phyloP scores from a whole-genome alignment of 2,113 vertebrate species.

The Thymallus thymallus region DNA sequence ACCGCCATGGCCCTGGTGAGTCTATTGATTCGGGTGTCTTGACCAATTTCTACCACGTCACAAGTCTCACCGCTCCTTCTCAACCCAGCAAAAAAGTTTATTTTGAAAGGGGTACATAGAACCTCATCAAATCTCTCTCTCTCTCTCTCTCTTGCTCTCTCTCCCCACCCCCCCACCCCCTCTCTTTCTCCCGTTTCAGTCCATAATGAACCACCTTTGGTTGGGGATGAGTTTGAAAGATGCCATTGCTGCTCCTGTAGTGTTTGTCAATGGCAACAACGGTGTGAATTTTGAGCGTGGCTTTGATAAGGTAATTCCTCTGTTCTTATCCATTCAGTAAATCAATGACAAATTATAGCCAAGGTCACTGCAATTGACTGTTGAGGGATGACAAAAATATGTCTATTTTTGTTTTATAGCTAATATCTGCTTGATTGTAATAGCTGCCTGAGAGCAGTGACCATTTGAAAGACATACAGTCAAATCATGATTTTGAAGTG shows the following conservation, averaged over 20 bases:
- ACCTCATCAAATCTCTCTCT: not conserved
- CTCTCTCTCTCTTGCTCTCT: not conserved
- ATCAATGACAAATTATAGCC: not conserved
- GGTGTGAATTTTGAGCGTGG: slow-evolving; percentile 62
- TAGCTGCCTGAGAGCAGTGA: not conserved
- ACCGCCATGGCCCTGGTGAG: slow-evolving; percentile 81
- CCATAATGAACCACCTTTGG: slow-evolving; percentile 83
- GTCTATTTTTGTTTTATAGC: too few relatives aligned
- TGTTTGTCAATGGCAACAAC: slow-evolving; percentile 56
- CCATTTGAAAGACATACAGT: not conserved
- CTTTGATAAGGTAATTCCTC: slow-evolving; percentile 59
- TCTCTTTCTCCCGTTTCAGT: slow-evolving; percentile 61
- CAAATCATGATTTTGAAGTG: not conserved
- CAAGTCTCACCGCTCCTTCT: not conserved
- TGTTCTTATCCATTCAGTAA: not conserved
- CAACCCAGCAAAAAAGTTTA: not conserved
- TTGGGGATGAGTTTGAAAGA: slow-evolving; percentile 74
- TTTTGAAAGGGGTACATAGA: not conserved
- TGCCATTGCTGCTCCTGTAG: slow-evolving; percentile 71
- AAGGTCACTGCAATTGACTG: not conserved
- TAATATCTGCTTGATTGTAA: too few relatives aligned
- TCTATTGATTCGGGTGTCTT: not conserved
- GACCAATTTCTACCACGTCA: not conserved
- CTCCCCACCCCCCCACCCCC: too few relatives aligned
- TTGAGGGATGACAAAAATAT: too few relatives aligned